phyloP scores from a whole-genome alignment of 2,888 invertebrate species.

The Melangyna quadrimaculata region DNA sequence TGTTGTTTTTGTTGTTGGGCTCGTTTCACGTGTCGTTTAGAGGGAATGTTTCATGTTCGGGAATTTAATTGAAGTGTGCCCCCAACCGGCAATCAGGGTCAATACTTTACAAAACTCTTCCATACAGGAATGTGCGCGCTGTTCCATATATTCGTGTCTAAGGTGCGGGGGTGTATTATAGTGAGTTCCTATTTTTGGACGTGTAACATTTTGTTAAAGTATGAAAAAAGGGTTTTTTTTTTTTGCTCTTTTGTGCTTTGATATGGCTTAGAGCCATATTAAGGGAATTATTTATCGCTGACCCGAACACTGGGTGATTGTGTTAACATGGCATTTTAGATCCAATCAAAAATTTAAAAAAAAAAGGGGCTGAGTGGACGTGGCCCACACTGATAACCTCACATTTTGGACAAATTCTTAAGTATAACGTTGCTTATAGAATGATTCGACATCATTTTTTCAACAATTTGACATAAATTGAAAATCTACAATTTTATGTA shows the following conservation, averaged over 20 bases:
- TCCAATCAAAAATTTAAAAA: conserved; percentile 30
- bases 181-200: conserved; percentile 34
- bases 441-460: too few relatives aligned
- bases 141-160: not conserved
- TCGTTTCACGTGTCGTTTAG: conserved; percentile 3
- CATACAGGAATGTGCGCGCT: conserved; percentile 25
- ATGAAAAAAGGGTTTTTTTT: not conserved
- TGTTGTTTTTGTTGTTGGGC: conserved; percentile 10
- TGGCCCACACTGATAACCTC: too few relatives aligned
- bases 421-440: too few relatives aligned
- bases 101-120: conserved; percentile 37
- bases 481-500: too few relatives aligned
- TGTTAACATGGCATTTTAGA: conserved; percentile 70
- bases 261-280: conserved; percentile 48
- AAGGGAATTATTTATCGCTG: conserved; percentile 67
- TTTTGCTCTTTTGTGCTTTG: not conserved
- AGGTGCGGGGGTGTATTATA: conserved; percentile 24
- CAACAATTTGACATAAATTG: too few relatives aligned
- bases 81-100: conserved; percentile 58
- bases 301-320: conserved; percentile 66
- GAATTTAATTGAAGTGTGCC: conserved; percentile 73
- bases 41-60: conserved; percentile 64
- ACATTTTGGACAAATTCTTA: too few relatives aligned
- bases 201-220: conserved; percentile 37
- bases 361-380: too few relatives aligned